Evolutionary conservation across 1,140 invertebrate genomes (phyloP).

Genomic region (Drosophila repletoides): DNA sequence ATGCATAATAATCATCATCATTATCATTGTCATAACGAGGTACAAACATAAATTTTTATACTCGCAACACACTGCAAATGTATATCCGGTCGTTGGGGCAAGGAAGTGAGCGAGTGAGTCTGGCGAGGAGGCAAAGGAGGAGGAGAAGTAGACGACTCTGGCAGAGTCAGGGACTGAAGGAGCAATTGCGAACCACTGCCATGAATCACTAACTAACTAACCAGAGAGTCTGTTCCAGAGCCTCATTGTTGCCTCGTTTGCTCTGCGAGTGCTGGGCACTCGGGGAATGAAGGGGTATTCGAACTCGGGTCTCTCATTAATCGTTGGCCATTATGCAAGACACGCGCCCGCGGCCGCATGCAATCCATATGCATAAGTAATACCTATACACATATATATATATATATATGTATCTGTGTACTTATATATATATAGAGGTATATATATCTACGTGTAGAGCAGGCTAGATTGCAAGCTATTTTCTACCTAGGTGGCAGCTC

Average conservation of each 20-base stretch:
- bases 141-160: constrained; percentile 11
- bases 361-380: constrained; percentile 48
- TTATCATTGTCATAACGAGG: constrained; percentile 38
- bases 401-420: not conserved
- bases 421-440: not conserved
- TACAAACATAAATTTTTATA: constrained; percentile 58
- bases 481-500: constrained; percentile 3
- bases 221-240: constrained; percentile 13
- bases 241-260: constrained; percentile 32
- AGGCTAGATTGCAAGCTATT: not conserved
- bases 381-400: not conserved
- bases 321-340: constrained; percentile 73
- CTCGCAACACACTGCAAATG: constrained; percentile 65
- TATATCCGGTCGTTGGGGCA: constrained; percentile 62
- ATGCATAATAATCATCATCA: constrained; percentile 54
- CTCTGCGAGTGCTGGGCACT: not conserved
- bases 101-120: constrained; percentile 26
- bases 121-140: constrained; percentile 24
- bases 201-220: constrained; percentile 50
- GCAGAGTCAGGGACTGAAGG: constrained; percentile 37
- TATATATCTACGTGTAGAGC: not conserved
- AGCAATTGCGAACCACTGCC: constrained; percentile 2
- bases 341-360: constrained; percentile 66
- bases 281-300: not conserved
- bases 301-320: constrained; percentile 56